Conservation (phyloP, 2,888 invertebrate species). For the Laothoe populi region DNA sequence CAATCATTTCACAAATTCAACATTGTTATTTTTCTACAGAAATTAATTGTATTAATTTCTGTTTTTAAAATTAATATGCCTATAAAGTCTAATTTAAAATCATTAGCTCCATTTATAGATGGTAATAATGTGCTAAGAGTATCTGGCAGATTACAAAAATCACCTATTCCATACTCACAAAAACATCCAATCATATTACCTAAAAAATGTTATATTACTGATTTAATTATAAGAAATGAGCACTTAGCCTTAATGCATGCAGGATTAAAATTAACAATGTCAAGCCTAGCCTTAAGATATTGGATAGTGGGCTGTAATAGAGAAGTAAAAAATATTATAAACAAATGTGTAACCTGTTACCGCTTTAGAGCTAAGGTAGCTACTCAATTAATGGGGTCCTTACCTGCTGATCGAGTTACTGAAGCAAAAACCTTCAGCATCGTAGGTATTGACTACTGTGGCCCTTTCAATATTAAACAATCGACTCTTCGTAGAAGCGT, state of each 20-base stretch:
- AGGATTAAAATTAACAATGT: slow-evolving; percentile 27
- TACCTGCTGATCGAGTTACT: slow-evolving; percentile 31
- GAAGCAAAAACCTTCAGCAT: slow-evolving; percentile 28
- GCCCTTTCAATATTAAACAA: slow-evolving; percentile 33
- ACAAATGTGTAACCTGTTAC: slow-evolving; percentile 37
- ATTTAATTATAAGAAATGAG: slow-evolving; percentile 33
- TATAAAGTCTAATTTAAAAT: too few species aligned
- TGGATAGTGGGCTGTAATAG: slow-evolving; percentile 36
- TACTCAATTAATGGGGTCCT: slow-evolving; percentile 37
- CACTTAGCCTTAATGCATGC: slow-evolving; percentile 35
- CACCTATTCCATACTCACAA: slow-evolving; percentile 20
- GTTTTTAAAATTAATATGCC: too few species aligned
- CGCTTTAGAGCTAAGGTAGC: slow-evolving; percentile 32
- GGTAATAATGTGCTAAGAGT: slow-evolving; percentile 26
- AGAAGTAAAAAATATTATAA: slow-evolving; percentile 35
- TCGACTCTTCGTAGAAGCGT: slow-evolving; percentile 5
- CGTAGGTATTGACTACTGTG: slow-evolving; percentile 36
- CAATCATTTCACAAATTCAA: too few species aligned
- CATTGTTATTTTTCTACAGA: too few species aligned
- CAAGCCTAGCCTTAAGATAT: slow-evolving; percentile 30
- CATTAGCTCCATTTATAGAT: slow-evolving; percentile 27
- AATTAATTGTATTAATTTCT: too few species aligned
- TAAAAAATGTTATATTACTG: slow-evolving; percentile 4
- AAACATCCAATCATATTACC: slow-evolving; percentile 25
- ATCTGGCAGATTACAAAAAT: slow-evolving; percentile 29